A percentile compares a stretch with the other conserved stretches of the same genome.
Evolutionary conservation across 2,113 vertebrate species (phyloP).

Genomic region (Hucho hucho): DNA sequence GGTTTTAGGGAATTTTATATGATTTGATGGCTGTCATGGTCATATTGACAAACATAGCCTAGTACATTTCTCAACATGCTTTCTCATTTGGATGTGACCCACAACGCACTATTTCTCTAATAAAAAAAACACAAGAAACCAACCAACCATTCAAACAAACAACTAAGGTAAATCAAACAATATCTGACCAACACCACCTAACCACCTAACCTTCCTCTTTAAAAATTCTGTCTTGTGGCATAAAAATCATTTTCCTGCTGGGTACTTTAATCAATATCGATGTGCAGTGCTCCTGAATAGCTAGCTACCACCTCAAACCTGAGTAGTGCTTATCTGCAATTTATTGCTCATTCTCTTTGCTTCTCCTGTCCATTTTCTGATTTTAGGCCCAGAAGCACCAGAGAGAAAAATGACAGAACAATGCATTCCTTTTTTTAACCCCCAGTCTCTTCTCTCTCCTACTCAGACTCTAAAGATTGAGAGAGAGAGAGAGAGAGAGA

Average conservation of each 20-base stretch:
- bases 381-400: conserved; percentile 39
- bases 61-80: too few species aligned
- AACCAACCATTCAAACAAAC: background rate
- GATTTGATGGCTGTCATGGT: too few species aligned
- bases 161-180: background rate
- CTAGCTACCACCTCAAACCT: conserved; percentile 56
- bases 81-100: too few species aligned
- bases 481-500: conserved; percentile 4
- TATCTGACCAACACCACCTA: too few species aligned
- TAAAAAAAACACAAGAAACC: too few species aligned
- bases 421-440: conserved; percentile 47
- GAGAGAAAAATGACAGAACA: conserved; percentile 51
- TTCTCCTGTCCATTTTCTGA: conserved; percentile 53
- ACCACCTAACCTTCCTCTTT: background rate
- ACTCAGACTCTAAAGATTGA: conserved; percentile 34
- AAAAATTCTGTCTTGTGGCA: conserved; percentile 33
- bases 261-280: conserved; percentile 69
- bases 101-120: too few species aligned
- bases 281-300: conserved; percentile 58
- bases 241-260: conserved; percentile 39
- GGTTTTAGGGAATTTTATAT: too few species aligned
- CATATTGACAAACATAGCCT: too few species aligned
- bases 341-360: conserved; percentile 66
- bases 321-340: conserved; percentile 69
- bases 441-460: conserved; percentile 45